These are phyloP conservation scores for Sepiola atlantica DNA, from an alignment of 2,888 invertebrate genomes.

Conservation along the genomic window DNA sequence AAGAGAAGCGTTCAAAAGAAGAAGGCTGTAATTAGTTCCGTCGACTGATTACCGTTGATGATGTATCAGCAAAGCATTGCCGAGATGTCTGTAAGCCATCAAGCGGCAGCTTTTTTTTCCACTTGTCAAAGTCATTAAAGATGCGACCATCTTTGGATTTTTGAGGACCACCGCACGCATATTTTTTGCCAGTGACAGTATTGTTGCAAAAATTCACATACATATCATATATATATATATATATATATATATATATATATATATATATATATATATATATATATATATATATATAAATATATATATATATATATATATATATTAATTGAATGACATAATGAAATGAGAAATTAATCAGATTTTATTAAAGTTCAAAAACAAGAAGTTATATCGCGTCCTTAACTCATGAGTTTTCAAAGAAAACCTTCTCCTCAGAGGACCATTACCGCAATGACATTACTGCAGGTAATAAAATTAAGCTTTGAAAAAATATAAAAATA, in stretches of 20 bases:
- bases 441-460: too few relatives aligned
- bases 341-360: too few relatives aligned
- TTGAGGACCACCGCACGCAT: background rate
- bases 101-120: slow-evolving; percentile 18
- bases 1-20: background rate
- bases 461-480: too few relatives aligned
- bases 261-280: slow-evolving; percentile 36
- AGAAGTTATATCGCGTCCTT: too few relatives aligned
- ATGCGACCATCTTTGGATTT: background rate
- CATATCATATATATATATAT: background rate
- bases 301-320: slow-evolving; percentile 32
- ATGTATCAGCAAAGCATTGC: background rate
- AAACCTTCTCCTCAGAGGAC: too few relatives aligned
- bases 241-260: slow-evolving; percentile 39
- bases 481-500: too few relatives aligned
- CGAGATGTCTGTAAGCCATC: background rate
- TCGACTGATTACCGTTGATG: background rate
- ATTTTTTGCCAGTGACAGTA: background rate
- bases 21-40: background rate
- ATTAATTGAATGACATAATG: too few relatives aligned
- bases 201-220: background rate
- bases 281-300: slow-evolving; percentile 14
- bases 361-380: too few relatives aligned
- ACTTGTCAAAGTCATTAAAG: background rate
- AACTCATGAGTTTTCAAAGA: too few relatives aligned